phyloP scores from a whole-genome alignment of 1,140 invertebrate genomes.

The Ectropis grisescens region DNA sequence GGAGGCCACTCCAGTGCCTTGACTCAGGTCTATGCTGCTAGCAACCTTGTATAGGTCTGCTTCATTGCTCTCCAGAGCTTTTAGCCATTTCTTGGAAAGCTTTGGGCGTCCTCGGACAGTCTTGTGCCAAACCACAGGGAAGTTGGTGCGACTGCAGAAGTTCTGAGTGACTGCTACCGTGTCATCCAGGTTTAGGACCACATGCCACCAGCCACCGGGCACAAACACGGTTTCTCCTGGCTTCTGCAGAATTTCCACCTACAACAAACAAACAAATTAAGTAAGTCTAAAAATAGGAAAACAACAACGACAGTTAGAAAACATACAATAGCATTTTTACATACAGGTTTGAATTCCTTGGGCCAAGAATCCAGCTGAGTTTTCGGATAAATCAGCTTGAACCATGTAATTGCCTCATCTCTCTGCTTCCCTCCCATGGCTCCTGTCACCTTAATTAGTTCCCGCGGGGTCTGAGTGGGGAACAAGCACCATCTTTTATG shows the following conservation, averaged over 20 bases:
- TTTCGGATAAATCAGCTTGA: conserved; percentile 95
- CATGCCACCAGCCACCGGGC: conserved; percentile 98
- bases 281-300: conserved; percentile 4
- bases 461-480: conserved; percentile 96
- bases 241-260: conserved; percentile 96
- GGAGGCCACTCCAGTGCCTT: conserved; percentile 92
- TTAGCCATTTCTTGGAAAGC: conserved; percentile 89
- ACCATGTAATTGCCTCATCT: conserved; percentile 99
- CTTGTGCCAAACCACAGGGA: conserved; percentile 98
- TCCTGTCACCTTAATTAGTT: conserved; percentile 92
- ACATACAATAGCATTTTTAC: no score
- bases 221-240: conserved; percentile 99
- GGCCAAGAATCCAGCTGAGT: conserved; percentile 93
- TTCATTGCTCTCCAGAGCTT: conserved; percentile 79
- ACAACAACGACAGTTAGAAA: not conserved
- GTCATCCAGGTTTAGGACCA: conserved; percentile 95
- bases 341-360: conserved; percentile 87
- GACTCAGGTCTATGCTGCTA: conserved; percentile 87
- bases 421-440: conserved; percentile 94
- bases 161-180: conserved; percentile 99
- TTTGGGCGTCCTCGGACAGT: conserved; percentile 96
- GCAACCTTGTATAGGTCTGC: conserved; percentile 88
- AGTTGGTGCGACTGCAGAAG: conserved; percentile 96
- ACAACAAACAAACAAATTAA: conserved; percentile 24
- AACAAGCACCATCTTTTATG: conserved; percentile 99